Evolutionary conservation across 2,113 vertebrate species (phyloP).

Genomic region (Charadrius vociferus): DNA sequence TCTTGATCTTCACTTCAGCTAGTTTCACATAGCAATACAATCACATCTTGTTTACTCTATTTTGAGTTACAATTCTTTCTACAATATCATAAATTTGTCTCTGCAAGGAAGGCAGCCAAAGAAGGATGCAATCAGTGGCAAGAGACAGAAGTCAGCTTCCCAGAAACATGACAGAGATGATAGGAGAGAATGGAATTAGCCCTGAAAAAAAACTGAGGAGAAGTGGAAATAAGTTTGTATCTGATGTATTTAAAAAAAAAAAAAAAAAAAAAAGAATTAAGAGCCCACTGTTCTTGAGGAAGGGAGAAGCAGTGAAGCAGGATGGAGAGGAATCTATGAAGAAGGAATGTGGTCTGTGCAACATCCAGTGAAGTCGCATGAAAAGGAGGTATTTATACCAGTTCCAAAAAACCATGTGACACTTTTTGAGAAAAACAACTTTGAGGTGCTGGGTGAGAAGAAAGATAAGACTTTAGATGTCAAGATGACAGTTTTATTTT

Average conservation of each 20-base stretch:
- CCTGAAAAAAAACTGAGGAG: not conserved
- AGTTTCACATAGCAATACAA: not conserved
- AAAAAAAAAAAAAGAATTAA: no score
- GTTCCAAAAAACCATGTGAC: not conserved
- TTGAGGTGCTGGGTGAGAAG: not conserved
- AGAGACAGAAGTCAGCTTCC: not conserved
- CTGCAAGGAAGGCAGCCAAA: not conserved
- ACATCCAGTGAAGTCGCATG: not conserved
- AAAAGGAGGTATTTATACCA: not conserved
- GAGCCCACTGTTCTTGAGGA: not conserved
- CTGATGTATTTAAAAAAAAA: not conserved
- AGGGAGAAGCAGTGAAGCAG: not conserved
- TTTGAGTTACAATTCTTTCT: not conserved
- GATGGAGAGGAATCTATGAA: not conserved
- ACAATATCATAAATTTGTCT: not conserved
- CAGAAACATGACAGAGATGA: not conserved
- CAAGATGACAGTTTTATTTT: not conserved
- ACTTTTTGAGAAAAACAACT: not conserved
- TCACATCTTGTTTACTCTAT: not conserved
- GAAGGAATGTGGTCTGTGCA: not conserved
- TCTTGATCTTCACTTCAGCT: not conserved
- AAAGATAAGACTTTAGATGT: not conserved
- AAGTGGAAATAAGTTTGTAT: not conserved
- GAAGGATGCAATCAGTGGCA: not conserved
- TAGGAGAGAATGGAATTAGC: not conserved